These are phyloP conservation scores for Drosophila ananassae DNA, from an alignment of 1,140 invertebrate genomes.

Conservation along the genomic window DNA sequence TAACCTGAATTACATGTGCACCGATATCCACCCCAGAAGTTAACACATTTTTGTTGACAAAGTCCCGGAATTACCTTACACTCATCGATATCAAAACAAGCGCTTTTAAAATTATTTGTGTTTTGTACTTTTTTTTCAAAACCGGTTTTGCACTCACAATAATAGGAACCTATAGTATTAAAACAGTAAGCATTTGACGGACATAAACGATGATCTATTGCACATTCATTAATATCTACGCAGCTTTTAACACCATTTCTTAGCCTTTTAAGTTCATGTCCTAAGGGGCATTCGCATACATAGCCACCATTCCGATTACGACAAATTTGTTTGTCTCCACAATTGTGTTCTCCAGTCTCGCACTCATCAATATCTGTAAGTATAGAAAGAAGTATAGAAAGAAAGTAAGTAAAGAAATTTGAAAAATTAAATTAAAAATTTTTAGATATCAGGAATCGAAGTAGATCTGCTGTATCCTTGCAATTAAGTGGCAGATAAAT, in stretches of 20 bases:
- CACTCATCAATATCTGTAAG: constrained; percentile 89
- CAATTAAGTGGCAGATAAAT: too few relatives aligned
- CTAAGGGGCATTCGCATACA: constrained; percentile 89
- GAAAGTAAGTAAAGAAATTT: too few relatives aligned
- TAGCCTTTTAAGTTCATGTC: constrained; percentile 87
- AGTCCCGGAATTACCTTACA: constrained; percentile 86
- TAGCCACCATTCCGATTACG: constrained; percentile 91
- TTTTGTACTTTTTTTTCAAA: constrained; percentile 86
- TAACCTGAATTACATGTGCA: constrained; percentile 92
- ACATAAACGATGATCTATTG: constrained; percentile 85
- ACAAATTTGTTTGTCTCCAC: constrained; percentile 89
- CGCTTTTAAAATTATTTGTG: constrained; percentile 67
- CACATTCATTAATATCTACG: constrained; percentile 95
- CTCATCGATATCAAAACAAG: constrained; percentile 89
- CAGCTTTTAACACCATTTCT: constrained; percentile 86
- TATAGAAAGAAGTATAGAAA: background rate
- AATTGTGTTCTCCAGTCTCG: constrained; percentile 87
- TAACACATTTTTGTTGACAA: constrained; percentile 94
- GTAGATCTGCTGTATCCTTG: too few relatives aligned
- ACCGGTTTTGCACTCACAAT: constrained; percentile 91
- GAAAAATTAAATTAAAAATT: too few relatives aligned
- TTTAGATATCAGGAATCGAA: too few relatives aligned
- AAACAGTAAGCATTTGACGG: constrained; percentile 88
- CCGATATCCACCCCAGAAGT: constrained; percentile 92
- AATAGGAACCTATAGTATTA: constrained; percentile 92